Base-by-base conservation (phyloP, 2,113 vertebrate genomes). In the Phoenicopterus ruber region DNA sequence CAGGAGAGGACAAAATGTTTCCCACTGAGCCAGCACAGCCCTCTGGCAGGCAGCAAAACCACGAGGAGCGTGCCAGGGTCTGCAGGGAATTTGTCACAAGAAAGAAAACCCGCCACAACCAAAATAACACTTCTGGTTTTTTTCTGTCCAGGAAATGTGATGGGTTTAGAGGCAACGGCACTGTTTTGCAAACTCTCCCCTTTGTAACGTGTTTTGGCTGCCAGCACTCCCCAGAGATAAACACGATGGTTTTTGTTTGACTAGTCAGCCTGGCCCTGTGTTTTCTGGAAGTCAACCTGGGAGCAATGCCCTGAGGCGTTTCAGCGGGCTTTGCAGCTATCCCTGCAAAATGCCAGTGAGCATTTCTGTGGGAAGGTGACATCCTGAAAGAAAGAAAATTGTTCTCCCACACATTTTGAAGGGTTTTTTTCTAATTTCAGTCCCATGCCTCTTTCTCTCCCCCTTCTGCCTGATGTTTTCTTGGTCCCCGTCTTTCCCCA, bases 171-270 rank as follows among this genome's bases (percentile, higher is more conserved):
- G n/a, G 70, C 65, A 89, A 73, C 6, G 2, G 55, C 66, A 17
- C 54, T 90, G 79, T 96, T 97, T 90, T 95, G 71, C 87, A 93
- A 70, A 54, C 74, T 80, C 66, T 91, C 59, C 52, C 66, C 78
- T 93, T 88, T 77, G 71, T 76, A 92, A 72, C 58, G 5, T 13
- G 57, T 34, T 88, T 71, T 50, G 81, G 70, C 82, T 95, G 93
- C 52, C 84, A 82, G 21, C 8, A 3, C 52, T 92, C 47, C 54
- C 66, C 65, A 67, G 65, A 77, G 72, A 88, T 52, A 93, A 84
- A 85, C 47, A 70, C 3, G 70, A 52, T 63, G 50, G 0, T 26
- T 90, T 88, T 70, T 83, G n/a, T 80, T 91, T 79, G 42, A 88
- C 58, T 93, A 36, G 31, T 63, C 57, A 87, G 59, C 71, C 63